phyloP scores from a whole-genome alignment of 2,113 vertebrate species.

The Dolichallabes microphthalmus region DNA sequence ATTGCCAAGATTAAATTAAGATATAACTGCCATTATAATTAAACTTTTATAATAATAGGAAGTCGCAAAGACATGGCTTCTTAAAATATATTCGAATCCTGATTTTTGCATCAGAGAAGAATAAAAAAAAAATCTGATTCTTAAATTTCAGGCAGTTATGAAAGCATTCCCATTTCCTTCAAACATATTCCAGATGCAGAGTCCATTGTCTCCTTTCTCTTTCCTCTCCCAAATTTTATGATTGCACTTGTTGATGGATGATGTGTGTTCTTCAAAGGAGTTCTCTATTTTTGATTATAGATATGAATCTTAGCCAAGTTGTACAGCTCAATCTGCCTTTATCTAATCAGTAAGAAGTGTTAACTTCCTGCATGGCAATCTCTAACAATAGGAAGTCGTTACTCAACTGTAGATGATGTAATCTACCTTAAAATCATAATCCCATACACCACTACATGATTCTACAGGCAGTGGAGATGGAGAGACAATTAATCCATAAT shows the following conservation, averaged over 20 bases:
- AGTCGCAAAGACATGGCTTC: constrained; percentile 12
- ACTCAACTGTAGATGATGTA: constrained; percentile 41
- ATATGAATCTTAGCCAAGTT: constrained; percentile 45
- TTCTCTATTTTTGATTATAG: constrained; percentile 40
- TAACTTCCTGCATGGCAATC: constrained; percentile 35
- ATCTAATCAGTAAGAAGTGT: constrained; percentile 45
- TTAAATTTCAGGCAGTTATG: constrained; percentile 52
- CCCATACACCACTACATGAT: constrained; percentile 21
- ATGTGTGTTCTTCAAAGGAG: constrained; percentile 24
- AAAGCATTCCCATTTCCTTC: constrained; percentile 54
- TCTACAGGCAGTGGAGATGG: constrained; percentile 17
- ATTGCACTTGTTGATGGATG: constrained; percentile 11
- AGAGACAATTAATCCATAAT: not conserved
- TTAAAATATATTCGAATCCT: constrained; percentile 38
- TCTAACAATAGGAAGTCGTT: constrained; percentile 41
- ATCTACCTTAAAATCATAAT: constrained; percentile 24
- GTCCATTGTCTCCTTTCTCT: constrained; percentile 21
- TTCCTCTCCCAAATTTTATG: constrained; percentile 21
- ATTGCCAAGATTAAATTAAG: too few species aligned
- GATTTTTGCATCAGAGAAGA: constrained; percentile 36
- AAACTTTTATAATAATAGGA: not conserved
- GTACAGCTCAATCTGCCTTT: constrained; percentile 21
- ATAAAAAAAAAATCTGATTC: constrained; percentile 33
- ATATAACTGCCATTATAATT: too few species aligned
- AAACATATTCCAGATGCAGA: constrained; percentile 51